These are phyloP conservation scores for Drymodes brunneopygia DNA, from an alignment of 2,113 vertebrate genomes.

Conservation along the genomic window DNA sequence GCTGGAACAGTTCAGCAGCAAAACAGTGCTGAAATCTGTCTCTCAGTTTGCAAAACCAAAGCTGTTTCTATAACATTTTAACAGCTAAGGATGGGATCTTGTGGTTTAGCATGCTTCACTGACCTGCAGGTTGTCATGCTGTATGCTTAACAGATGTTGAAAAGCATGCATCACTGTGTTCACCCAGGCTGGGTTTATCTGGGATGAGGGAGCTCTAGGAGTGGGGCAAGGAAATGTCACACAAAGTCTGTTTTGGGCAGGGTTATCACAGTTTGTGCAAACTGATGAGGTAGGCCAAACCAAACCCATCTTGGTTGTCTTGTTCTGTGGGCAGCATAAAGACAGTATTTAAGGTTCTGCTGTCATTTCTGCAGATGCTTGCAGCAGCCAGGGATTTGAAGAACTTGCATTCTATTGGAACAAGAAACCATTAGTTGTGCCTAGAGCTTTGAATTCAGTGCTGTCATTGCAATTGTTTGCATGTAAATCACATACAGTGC, in stretches of 20 bases:
- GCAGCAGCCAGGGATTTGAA: neutral
- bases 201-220: neutral
- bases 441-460: neutral
- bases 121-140: neutral
- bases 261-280: neutral
- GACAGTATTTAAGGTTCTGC: neutral
- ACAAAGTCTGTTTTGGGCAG: neutral
- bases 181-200: neutral
- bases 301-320: neutral
- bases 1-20: neutral
- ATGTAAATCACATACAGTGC: neutral
- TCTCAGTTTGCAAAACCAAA: neutral
- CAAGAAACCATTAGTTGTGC: neutral
- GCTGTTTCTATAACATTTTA: neutral
- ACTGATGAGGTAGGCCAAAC: neutral
- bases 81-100: neutral
- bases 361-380: neutral
- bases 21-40: neutral
- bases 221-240: neutral
- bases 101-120: accelerated
- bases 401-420: neutral
- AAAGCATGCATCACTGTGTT: neutral
- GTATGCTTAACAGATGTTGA: neutral
- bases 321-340: neutral
- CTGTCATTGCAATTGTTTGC: neutral